A percentile compares a stretch with the other conserved stretches of the same genome.
phyloP scores from a whole-genome alignment of 2,113 vertebrate species.

The Diadophis punctatus region DNA sequence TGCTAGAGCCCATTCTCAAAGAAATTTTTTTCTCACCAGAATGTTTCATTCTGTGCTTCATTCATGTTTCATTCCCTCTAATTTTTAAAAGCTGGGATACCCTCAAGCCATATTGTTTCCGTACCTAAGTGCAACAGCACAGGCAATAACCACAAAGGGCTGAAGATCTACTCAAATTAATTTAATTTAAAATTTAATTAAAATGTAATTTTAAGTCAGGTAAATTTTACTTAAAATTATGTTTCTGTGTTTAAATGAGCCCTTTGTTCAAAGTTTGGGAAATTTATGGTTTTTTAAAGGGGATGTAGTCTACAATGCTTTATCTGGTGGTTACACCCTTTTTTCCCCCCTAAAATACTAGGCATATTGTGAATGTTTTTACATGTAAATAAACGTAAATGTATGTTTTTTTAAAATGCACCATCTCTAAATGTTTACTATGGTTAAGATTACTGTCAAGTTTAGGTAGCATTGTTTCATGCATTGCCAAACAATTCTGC shows the following conservation, averaged over 20 bases:
- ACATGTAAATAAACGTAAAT: not conserved
- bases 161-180: not conserved
- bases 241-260: not conserved
- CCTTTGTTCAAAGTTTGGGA: not conserved
- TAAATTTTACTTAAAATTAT: not conserved
- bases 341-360: not conserved
- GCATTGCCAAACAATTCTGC: not conserved
- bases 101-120: not conserved
- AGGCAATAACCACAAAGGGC: not conserved
- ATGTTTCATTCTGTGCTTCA: no score
- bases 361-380: not conserved
- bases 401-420: not conserved
- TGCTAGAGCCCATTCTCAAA: no score
- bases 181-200: not conserved
- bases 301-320: not conserved
- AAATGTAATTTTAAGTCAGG: not conserved
- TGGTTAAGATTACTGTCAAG: not conserved
- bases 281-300: not conserved
- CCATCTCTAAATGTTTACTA: no score
- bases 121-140: not conserved
- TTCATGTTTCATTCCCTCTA: not conserved
- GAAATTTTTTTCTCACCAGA: no score
- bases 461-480: not conserved
- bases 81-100: not conserved
- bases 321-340: not conserved